Base-by-base conservation (phyloP, 37 sponge, comb jelly and placozoan species). In the Hexactinellida sp. region DNA sequence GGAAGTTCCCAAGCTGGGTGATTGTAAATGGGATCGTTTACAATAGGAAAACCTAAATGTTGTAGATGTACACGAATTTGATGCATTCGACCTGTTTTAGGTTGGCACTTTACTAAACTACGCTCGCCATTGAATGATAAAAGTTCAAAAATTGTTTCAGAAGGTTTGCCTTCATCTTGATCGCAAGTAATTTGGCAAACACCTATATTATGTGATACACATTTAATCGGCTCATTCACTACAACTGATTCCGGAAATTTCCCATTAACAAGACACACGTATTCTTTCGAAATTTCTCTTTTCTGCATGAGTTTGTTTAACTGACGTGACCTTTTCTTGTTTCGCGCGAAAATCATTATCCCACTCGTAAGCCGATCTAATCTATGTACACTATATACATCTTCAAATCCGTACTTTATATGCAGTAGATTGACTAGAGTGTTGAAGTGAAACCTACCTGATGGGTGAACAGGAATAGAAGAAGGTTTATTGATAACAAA, bases 391-490 rank as follows among this genome's bases (percentile, higher is more conserved):
- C 95, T 94, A 36, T 87, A 90, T 1, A 96, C 83, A 63, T 94
- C 92, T 0, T 36, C 83, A 37, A 91, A 36, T n/a, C 89, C 90
- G 63, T 90, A 82, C 83, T 96, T 95, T 51, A 89, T 89, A 1
- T 82, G 89, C 30, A 96, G 88, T 0, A 94, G 51, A 37, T 91
- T 90, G 30, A 92, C 63, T 0, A 96, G 85, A 38, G 89, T 91
- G 85, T 96, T 96, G 87, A 94, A 93, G 25, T 95, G 84, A 84
- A 92, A 96, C 32, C 95, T 47, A 0, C 97, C 97, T 92, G 93
- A 94, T 0, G 97, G 97, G 83, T 96, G 97, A 16, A 96, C 97
- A 34, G 97, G 95, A 35, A 96, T 94, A 24, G 97, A 96, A 23
- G 93, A 38, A 24, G 97, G 97, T 87, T 96, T 96, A 86, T 96